Conservation (phyloP, 2,113 vertebrate genomes). For the Heterotis niloticus region DNA sequence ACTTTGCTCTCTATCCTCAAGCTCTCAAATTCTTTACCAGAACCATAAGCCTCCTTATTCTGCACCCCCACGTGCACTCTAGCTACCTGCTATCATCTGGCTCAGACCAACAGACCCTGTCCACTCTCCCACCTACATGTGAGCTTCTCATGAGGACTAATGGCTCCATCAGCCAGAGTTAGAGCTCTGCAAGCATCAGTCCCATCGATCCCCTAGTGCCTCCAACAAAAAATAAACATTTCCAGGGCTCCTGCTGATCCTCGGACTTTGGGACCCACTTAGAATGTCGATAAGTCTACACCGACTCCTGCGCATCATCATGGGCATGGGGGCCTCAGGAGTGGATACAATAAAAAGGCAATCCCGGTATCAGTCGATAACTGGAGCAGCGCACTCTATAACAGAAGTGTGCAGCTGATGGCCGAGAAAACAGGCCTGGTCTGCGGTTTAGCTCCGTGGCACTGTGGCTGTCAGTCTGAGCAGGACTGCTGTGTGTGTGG, state of each 20-base stretch:
- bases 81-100: not conserved
- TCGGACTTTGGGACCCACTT: not conserved
- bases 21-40: not conserved
- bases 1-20: not conserved
- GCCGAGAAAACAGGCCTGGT: not conserved
- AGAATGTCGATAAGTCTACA: not conserved
- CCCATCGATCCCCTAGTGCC: conserved; percentile 1
- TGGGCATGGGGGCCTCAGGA: not conserved
- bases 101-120: not conserved
- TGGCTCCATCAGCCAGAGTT: not conserved
- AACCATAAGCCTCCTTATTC: not conserved
- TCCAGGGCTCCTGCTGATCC: not conserved
- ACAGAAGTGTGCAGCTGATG: not conserved
- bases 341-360: not conserved
- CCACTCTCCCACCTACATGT: not conserved
- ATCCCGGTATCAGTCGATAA: not conserved
- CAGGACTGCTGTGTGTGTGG: too few relatives aligned
- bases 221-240: conserved; percentile 9
- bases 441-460: too few relatives aligned
- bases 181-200: not conserved
- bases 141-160: conserved; percentile 3
- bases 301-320: not conserved
- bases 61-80: not conserved
- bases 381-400: not conserved
- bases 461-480: not conserved